Percentiles rank a stretch among this genome's conserved stretches.
Conservation (phyloP, 2,797 vertebrate genomes). For the Coluber constrictor region DNA sequence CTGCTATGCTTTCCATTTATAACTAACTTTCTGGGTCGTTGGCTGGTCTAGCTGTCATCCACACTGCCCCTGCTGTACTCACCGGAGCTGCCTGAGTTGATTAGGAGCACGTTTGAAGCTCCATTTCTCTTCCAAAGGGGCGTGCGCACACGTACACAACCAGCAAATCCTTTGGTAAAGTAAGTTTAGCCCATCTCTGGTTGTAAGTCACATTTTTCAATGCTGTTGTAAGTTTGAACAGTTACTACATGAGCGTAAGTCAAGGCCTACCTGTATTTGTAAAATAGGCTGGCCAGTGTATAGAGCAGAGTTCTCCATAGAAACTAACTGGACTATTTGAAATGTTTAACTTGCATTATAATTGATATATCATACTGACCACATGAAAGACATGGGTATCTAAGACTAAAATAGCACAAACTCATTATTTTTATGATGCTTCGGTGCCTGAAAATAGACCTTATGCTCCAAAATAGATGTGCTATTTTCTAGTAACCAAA, state of each 20-base stretch:
- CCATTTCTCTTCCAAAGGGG: no score
- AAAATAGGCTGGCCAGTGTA: not conserved
- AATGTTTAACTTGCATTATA: not conserved
- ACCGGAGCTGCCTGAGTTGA: no score
- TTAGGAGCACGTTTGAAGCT: no score
- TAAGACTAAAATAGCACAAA: constrained; percentile 5
- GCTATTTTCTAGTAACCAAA: constrained; percentile 13
- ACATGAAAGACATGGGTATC: not conserved
- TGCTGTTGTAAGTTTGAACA: not conserved
- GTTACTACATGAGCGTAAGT: not conserved
- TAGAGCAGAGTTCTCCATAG: not conserved
- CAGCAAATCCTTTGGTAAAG: no score
- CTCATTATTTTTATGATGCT: not conserved
- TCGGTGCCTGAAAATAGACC: not conserved
- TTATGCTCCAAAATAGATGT: constrained; percentile 6
- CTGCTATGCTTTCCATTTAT: no score
- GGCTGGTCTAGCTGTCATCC: no score
- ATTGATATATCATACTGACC: not conserved
- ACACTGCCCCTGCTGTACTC: no score
- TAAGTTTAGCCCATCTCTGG: no score
- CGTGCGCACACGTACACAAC: no score
- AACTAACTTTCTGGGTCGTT: no score
- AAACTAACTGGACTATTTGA: not conserved
- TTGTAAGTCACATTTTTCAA: not conserved
- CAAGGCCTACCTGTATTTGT: not conserved